These are phyloP conservation scores for Cheilosia scutellata DNA, from an alignment of 2,888 invertebrate species.

Conservation along the genomic window DNA sequence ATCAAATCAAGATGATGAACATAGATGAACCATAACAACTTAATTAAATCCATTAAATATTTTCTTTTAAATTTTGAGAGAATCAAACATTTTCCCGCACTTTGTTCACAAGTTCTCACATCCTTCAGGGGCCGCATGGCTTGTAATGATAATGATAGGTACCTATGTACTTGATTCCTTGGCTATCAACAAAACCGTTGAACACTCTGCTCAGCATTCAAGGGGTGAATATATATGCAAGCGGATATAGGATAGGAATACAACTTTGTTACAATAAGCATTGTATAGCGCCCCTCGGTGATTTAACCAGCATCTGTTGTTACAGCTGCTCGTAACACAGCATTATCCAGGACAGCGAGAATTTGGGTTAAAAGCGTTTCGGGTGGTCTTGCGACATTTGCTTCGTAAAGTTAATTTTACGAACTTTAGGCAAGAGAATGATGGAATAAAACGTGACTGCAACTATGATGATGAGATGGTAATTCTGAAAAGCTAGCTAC, in stretches of 20 bases:
- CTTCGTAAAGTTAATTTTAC: slow-evolving; percentile 12
- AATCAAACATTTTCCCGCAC: no score
- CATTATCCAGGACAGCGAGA: background rate
- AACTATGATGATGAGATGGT: slow-evolving; percentile 2
- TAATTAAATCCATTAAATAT: no score
- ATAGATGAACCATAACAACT: no score
- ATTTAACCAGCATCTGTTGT: background rate
- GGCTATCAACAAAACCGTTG: background rate
- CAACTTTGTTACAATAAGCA: slow-evolving; percentile 19
- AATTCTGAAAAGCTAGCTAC: background rate
- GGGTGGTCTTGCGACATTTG: background rate
- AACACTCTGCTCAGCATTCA: background rate
- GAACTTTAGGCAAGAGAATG: background rate
- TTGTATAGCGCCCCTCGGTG: slow-evolving; percentile 9
- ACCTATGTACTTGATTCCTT: no score
- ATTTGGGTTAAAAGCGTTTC: slow-evolving; percentile 3
- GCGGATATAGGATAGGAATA: background rate
- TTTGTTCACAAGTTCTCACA: no score
- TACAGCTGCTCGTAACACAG: background rate
- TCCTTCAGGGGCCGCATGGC: no score
- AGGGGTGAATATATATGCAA: background rate
- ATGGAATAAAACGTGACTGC: slow-evolving; percentile 1
- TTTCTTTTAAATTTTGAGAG: no score
- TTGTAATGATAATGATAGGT: no score
- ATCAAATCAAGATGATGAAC: no score